Evolutionary conservation across 2,888 invertebrate species (phyloP).

Genomic region (Cacoxenus indagator): DNA sequence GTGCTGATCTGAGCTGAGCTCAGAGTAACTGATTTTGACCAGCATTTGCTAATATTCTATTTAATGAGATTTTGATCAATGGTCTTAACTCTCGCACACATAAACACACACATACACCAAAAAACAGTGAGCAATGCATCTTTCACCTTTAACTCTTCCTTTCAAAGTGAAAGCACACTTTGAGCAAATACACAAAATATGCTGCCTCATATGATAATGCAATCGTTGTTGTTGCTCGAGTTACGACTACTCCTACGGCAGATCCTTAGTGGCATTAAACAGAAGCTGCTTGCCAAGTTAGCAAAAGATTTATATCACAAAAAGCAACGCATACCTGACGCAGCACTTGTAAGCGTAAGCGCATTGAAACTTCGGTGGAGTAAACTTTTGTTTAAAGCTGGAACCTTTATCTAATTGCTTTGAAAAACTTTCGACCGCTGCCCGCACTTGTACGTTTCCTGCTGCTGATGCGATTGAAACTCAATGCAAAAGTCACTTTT

Average conservation of each 20-base stretch:
- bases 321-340: neutral
- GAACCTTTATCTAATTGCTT: conserved; percentile 61
- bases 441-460: too few relatives aligned
- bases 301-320: neutral
- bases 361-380: too few relatives aligned
- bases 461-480: conserved; percentile 44
- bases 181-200: conserved; percentile 15
- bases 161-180: neutral
- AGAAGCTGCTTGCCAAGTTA: neutral
- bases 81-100: neutral
- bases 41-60: conserved; percentile 28
- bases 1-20: neutral
- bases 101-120: neutral
- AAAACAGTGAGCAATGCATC: neutral
- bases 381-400: conserved; percentile 55
- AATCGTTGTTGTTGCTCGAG: neutral
- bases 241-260: neutral
- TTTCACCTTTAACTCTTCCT: neutral
- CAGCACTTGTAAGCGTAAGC: neutral
- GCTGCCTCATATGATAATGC: neutral
- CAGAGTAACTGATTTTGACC: neutral
- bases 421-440: conserved; percentile 50
- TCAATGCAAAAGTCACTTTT: conserved; percentile 55
- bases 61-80: conserved; percentile 49
- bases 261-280: neutral